These are phyloP conservation scores for Bombus sibiricus DNA, from an alignment of 1,140 invertebrate species.

Conservation along the genomic window DNA sequence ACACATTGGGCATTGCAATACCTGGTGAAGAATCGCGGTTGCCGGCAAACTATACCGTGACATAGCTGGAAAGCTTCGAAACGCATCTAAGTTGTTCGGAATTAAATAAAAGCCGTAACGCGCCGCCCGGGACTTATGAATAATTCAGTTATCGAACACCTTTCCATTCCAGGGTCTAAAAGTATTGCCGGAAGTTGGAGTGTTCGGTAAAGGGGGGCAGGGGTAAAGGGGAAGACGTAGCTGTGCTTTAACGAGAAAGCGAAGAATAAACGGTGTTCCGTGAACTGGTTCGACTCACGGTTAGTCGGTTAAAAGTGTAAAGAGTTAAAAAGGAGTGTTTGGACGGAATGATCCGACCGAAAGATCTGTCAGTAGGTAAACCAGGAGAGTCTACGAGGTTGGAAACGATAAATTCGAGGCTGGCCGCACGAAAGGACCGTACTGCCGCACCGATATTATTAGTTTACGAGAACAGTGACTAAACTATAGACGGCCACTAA, in stretches of 20 bases:
- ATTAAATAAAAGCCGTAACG: constrained; percentile 43
- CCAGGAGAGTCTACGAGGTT: constrained; percentile 1
- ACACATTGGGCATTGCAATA: too few relatives aligned
- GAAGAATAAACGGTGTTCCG: constrained; percentile 2
- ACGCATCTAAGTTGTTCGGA: constrained; percentile 28
- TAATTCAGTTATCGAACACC: constrained; percentile 47
- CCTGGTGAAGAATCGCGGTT: not conserved
- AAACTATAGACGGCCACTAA: constrained; percentile 71
- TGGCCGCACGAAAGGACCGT: constrained; percentile 68
- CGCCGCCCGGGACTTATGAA: constrained; percentile 24
- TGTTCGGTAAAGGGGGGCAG: not conserved
- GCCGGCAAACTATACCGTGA: not conserved
- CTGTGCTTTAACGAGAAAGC: constrained; percentile 13
- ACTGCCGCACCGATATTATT: constrained; percentile 70
- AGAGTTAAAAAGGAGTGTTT: too few relatives aligned
- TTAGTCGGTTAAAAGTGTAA: too few relatives aligned
- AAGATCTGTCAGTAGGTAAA: constrained; percentile 14
- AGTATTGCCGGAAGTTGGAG: constrained; percentile 16
- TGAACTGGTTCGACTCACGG: not conserved
- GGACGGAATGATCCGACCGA: too few relatives aligned
- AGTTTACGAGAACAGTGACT: constrained; percentile 71
- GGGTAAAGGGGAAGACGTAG: not conserved
- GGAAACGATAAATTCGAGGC: constrained; percentile 67
- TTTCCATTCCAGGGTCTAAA: not conserved
- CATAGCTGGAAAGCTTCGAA: not conserved